phyloP scores from a whole-genome alignment of 2,113 vertebrate genomes.

The Gila orcuttii region DNA sequence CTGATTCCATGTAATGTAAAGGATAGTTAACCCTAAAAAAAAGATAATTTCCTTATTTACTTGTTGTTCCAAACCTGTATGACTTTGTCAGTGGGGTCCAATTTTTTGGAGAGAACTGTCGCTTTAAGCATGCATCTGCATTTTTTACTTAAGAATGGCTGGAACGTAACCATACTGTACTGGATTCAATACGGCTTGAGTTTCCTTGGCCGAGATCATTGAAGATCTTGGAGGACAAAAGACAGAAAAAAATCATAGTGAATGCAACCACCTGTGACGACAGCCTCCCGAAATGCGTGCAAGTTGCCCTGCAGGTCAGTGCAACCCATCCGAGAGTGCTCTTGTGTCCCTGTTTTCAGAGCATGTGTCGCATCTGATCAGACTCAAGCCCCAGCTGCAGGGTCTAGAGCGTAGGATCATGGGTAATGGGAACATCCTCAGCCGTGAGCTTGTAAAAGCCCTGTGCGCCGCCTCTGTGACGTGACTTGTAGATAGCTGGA shows the following conservation, averaged over 20 bases:
- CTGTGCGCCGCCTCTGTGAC: not conserved
- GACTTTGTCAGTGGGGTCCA: not conserved
- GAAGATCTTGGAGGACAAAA: not conserved
- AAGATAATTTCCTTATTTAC: not conserved
- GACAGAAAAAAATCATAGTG: not conserved
- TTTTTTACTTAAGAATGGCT: not conserved
- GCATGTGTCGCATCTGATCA: constrained; percentile 37
- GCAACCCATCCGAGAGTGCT: constrained; percentile 8
- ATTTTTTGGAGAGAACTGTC: not conserved
- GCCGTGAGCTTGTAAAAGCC: constrained; percentile 37
- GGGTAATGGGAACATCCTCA: constrained; percentile 43
- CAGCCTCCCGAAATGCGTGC: constrained; percentile 1
- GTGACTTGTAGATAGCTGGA: not conserved
- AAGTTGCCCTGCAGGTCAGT: constrained; percentile 34
- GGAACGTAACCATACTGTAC: not conserved
- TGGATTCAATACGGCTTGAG: not conserved
- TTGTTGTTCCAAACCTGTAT: not conserved
- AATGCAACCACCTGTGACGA: constrained; percentile 41
- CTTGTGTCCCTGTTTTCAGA: constrained; percentile 33
- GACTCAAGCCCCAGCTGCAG: constrained; percentile 40
- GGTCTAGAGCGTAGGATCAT: constrained; percentile 39
- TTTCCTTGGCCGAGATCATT: constrained; percentile 10
- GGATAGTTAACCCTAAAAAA: not conserved
- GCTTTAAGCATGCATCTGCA: not conserved
- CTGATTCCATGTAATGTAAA: not conserved